phyloP scores from a whole-genome alignment of 2,888 invertebrate genomes.

The Hirtodrosophila duncani region DNA sequence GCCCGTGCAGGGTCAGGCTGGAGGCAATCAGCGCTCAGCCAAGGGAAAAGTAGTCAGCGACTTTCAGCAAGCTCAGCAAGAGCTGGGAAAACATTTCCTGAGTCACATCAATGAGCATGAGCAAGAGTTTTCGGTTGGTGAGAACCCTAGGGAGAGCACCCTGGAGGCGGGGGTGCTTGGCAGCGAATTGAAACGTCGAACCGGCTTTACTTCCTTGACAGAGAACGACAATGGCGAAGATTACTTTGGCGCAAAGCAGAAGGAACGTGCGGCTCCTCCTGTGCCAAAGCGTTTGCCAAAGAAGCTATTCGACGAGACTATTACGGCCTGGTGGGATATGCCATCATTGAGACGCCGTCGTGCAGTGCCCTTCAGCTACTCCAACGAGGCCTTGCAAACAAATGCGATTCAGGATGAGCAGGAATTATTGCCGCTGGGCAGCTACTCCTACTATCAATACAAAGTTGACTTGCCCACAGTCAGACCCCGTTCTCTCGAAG shows the following conservation, averaged over 20 bases:
- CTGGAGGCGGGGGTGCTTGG: neutral
- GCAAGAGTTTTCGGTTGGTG: constrained; percentile 21
- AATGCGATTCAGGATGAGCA: constrained; percentile 64
- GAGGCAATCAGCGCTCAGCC: constrained; percentile 28
- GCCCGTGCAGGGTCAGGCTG: constrained; percentile 23
- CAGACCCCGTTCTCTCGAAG: neutral
- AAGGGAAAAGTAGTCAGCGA: constrained; percentile 44
- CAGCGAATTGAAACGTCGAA: neutral
- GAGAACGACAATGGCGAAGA: constrained; percentile 28
- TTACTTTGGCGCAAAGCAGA: constrained; percentile 41
- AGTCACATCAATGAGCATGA: constrained; percentile 47
- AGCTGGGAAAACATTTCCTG: constrained; percentile 56
- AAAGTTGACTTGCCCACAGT: constrained; percentile 28
- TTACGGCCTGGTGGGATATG: constrained; percentile 70
- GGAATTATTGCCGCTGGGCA: constrained; percentile 43
- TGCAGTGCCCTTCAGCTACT: constrained; percentile 24
- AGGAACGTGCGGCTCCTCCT: neutral
- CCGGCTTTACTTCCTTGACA: neutral
- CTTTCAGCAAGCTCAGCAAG: constrained; percentile 57
- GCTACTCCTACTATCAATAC: constrained; percentile 46
- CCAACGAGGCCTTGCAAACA: constrained; percentile 35
- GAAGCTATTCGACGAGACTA: constrained; percentile 26
- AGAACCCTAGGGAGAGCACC: constrained; percentile 8
- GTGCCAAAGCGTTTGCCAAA: constrained; percentile 14
- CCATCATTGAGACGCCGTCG: constrained; percentile 43